phyloP scores from a whole-genome alignment of 2,797 vertebrate species.

The Platyrinchus mystaceus region DNA sequence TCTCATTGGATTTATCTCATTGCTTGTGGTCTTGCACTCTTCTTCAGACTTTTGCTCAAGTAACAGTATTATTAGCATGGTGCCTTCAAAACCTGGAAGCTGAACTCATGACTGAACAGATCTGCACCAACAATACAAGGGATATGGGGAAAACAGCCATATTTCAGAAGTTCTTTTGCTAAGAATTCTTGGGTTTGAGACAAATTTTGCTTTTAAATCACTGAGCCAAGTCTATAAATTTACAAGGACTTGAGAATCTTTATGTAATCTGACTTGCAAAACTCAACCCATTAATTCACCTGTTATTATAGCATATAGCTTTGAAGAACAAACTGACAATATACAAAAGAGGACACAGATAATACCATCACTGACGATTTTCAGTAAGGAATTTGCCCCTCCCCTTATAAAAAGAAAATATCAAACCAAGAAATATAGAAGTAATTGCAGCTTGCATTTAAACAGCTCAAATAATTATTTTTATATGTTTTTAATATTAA shows the following conservation, averaged over 20 bases:
- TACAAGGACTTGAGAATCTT: background rate
- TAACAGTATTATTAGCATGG: background rate
- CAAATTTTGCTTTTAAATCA: background rate
- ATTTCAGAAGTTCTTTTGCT: background rate
- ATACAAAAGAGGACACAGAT: background rate
- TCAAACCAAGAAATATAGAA: background rate
- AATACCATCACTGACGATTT: background rate
- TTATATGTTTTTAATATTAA: background rate
- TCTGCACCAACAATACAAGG: background rate
- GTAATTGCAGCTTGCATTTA: background rate
- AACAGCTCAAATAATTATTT: background rate
- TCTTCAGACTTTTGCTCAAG: background rate
- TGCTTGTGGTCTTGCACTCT: background rate
- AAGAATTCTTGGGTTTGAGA: background rate
- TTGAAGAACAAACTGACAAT: background rate
- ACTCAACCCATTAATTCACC: background rate
- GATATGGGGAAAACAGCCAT: background rate
- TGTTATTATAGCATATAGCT: background rate
- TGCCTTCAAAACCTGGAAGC: background rate
- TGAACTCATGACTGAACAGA: background rate
- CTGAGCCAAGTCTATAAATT: background rate
- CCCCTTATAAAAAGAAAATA: background rate
- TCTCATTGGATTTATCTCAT: background rate
- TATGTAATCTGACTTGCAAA: background rate
- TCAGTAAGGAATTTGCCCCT: background rate